phyloP scores from a whole-genome alignment of 1,140 invertebrate species.

The Tenebrio molitor region DNA sequence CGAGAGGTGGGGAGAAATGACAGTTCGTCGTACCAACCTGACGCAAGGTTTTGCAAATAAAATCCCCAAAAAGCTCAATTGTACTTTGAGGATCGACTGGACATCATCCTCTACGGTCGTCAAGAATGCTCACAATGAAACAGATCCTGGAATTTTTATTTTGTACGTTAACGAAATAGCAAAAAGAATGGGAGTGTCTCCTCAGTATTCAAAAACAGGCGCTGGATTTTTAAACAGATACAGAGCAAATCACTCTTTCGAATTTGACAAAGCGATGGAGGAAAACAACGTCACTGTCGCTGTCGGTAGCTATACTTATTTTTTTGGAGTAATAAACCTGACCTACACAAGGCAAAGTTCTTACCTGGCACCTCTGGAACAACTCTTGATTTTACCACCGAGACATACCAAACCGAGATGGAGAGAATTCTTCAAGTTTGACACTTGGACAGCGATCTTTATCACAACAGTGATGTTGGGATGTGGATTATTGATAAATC shows the following conservation, averaged over 20 bases:
- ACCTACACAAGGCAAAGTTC: background rate
- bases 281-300: background rate
- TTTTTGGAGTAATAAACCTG: background rate
- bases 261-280: background rate
- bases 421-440: slow-evolving; percentile 16
- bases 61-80: slow-evolving; percentile 23
- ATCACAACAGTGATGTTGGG: background rate
- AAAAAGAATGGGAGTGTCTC: background rate
- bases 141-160: slow-evolving; percentile 16
- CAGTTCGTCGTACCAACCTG: background rate
- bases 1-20: background rate
- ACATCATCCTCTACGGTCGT: background rate
- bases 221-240: background rate
- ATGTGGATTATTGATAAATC: background rate
- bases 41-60: background rate
- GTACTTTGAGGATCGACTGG: background rate
- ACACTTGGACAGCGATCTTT: background rate
- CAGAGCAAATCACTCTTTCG: background rate
- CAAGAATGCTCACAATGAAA: slow-evolving; percentile 8
- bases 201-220: background rate
- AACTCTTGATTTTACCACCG: background rate
- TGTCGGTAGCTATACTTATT: background rate
- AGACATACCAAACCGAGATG: background rate
- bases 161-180: background rate
- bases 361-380: background rate